Percentiles rank a stretch among this genome's conserved stretches.
Conservation (phyloP, 1,140 invertebrate genomes). For the Megathymus violae region DNA sequence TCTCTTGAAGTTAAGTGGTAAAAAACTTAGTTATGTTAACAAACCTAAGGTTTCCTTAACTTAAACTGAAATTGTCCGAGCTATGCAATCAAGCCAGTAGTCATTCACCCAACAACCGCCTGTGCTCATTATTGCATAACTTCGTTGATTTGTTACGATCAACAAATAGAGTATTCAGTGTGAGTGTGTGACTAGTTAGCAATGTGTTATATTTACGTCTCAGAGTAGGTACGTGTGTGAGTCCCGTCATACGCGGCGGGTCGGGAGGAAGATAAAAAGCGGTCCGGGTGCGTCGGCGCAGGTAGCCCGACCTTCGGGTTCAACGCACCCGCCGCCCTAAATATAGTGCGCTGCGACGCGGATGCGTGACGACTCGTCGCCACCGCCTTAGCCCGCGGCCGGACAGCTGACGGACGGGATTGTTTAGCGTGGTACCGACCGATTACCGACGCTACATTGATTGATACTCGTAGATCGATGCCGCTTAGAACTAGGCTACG, state of each 20-base stretch:
- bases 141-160: too few species aligned
- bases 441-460: too few species aligned
- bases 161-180: background rate
- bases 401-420: background rate
- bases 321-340: constrained; percentile 44
- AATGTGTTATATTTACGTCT: background rate
- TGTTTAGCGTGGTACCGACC: background rate
- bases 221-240: background rate
- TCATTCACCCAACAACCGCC: too few species aligned
- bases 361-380: constrained; percentile 37
- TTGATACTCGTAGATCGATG: too few species aligned
- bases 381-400: background rate
- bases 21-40: too few species aligned
- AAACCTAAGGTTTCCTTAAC: too few species aligned
- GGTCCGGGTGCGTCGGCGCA: constrained; percentile 26
- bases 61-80: too few species aligned
- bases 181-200: background rate
- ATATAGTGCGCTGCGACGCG: constrained; percentile 41
- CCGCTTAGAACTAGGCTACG: too few species aligned
- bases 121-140: too few species aligned
- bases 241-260: background rate
- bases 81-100: too few species aligned
- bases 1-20: too few species aligned
- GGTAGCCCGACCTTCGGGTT: constrained; percentile 47
- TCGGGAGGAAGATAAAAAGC: constrained; percentile 30